Evolutionary conservation across 2,113 vertebrate species (phyloP).

Genomic region (Phalacrocorax brasilianus): DNA sequence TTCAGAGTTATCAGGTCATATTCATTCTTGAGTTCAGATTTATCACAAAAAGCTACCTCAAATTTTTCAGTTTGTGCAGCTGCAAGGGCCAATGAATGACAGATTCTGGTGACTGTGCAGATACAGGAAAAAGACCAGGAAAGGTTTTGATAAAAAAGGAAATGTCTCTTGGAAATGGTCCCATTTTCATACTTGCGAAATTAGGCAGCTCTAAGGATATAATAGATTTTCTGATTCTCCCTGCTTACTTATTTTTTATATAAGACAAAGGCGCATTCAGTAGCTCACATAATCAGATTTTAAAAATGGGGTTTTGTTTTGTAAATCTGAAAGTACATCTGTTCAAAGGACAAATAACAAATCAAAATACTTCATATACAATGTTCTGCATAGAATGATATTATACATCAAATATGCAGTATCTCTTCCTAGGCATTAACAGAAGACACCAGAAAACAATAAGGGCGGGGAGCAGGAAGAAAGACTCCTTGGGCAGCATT

Average conservation of each 20-base stretch:
- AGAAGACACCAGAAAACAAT: background rate
- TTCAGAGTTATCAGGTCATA: background rate
- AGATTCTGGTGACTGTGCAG: background rate
- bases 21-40: background rate
- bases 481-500: background rate
- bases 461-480: rapidly evolving
- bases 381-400: background rate
- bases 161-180: background rate
- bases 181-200: background rate
- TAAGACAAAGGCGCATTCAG: background rate
- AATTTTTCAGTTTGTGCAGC: background rate
- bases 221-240: background rate
- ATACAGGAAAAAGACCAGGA: background rate
- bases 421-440: background rate
- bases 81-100: background rate
- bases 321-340: background rate
- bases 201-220: background rate
- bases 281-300: background rate
- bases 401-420: background rate
- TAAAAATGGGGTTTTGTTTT: background rate
- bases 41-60: background rate
- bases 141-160: background rate
- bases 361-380: background rate
- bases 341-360: background rate
- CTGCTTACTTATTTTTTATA: background rate